These are phyloP conservation scores for Chirona hameri DNA, from an alignment of 2,888 invertebrate genomes.

Conservation along the genomic window DNA sequence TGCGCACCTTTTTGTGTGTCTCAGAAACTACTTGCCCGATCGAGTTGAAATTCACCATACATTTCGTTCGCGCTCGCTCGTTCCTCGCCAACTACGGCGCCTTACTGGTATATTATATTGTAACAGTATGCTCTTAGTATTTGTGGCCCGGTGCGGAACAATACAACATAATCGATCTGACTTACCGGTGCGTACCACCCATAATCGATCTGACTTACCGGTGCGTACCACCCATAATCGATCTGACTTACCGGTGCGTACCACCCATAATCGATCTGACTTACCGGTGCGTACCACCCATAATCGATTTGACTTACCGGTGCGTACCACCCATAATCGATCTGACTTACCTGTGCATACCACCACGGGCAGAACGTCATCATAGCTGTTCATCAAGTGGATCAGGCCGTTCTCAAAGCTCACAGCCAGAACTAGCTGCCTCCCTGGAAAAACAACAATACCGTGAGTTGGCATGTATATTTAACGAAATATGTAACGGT, in stretches of 20 bases:
- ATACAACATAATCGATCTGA: too few species aligned
- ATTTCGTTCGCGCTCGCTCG: too few species aligned
- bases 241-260: slow-evolving; percentile 33
- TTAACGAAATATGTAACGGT: too few species aligned
- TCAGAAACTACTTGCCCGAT: too few species aligned
- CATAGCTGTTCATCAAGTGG: slow-evolving; percentile 82
- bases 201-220: slow-evolving; percentile 27
- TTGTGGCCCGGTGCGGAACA: too few species aligned
- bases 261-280: slow-evolving; percentile 25
- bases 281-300: slow-evolving; percentile 35
- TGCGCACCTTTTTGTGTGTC: too few species aligned
- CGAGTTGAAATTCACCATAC: too few species aligned
- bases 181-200: too few species aligned
- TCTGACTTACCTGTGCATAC: slow-evolving; percentile 34
- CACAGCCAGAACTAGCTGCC: slow-evolving; percentile 73
- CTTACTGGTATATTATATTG: too few species aligned
- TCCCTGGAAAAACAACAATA: slow-evolving; percentile 48
- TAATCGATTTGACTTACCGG: slow-evolving; percentile 31
- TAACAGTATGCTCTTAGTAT: too few species aligned
- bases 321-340: slow-evolving; percentile 33
- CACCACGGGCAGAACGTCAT: slow-evolving; percentile 76
- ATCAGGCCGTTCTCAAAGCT: slow-evolving; percentile 86
- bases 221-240: slow-evolving; percentile 36
- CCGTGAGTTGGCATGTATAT: too few species aligned
- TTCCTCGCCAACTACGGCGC: too few species aligned